Evolutionary conservation across 2,797 vertebrate genomes (phyloP).

Genomic region (Salarias fasciatus): DNA sequence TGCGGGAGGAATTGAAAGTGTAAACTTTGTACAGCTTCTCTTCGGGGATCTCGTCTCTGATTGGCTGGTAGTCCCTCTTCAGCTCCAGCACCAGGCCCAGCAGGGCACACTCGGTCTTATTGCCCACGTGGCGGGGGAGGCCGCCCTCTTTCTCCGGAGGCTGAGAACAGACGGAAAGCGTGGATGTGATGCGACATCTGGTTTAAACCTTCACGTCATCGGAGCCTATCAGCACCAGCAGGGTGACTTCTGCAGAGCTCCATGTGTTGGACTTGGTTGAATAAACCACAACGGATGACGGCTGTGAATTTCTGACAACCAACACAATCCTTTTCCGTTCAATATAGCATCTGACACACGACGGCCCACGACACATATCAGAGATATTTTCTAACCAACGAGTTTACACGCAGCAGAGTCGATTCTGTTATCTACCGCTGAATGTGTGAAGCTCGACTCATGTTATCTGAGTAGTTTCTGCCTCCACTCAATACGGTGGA

Average conservation of each 20-base stretch:
- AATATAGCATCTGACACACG: background rate
- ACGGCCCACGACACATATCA: no score
- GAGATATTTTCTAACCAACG: no score
- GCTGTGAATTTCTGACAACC: background rate
- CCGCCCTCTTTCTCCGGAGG: conserved; percentile 96
- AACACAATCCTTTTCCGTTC: background rate
- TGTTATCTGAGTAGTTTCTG: no score
- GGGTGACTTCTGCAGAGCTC: background rate
- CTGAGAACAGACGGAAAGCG: conserved; percentile 66
- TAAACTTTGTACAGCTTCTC: conserved; percentile 97
- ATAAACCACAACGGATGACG: no score
- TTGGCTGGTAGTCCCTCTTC: conserved; percentile 94
- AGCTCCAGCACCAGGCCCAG: conserved; percentile 92
- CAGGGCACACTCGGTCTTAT: conserved; percentile 96
- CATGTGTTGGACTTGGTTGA: background rate
- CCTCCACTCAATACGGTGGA: background rate
- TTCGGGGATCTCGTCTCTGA: conserved; percentile 93
- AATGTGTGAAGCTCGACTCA: no score
- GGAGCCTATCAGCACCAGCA: background rate
- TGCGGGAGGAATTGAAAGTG: conserved; percentile 97
- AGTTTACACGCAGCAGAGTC: no score
- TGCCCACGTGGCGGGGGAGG: conserved; percentile 94
- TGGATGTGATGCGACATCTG: no score
- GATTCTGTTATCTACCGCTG: no score
- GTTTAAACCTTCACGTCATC: background rate